Base-by-base conservation (phyloP, 2,888 invertebrate genomes). In the Melinopterus prodromus region DNA sequence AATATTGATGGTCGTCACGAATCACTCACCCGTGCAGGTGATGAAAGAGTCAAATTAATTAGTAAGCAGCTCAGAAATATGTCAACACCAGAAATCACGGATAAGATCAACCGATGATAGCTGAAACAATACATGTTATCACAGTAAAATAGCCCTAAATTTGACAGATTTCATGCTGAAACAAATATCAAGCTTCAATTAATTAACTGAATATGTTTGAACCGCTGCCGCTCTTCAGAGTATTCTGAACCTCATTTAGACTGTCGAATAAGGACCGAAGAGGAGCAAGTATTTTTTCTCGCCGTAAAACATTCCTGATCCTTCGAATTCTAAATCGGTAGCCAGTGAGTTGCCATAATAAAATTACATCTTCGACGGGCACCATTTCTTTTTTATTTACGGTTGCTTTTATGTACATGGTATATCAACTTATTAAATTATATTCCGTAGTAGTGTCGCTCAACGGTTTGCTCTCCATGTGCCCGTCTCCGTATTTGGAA, bases 341-440 rank as follows among this genome's bases (percentile, higher is more conserved):
- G 53, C 53, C 53, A 53, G 53, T 53, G 53, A 53, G 53, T 53
- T 53, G 53, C 53, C 53, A 53, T 53, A 53, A 53, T 53, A 53
- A 53, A 53, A 53, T 53, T 53, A 53, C 53, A 9, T 53, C 53
- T 53, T 53, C 53, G 2, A 53, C 53, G 53, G 53, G 53, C 53
- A 26, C 53, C 53, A 53, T 26, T 3, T 26, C n/a, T 53, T 53
- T 53, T 53, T 53, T 53, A 53, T 53, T 53, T 53, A 53, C 53
- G 53, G 53, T 53, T 53, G 53, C 53, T 53, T n/a, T 53, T 53
- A 53, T 53, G 5, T 53, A 53, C 53, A 53, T 53, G 77, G 80
- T 80, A 81, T 79, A 75, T 70, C 71, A 80, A 79, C 80, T 81
- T 76, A 81, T 79, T 81, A 81, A 78, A 81, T 78, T 72, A 72